Conservation (phyloP, 2,113 vertebrate genomes). For the Anser brachyrhynchus region DNA sequence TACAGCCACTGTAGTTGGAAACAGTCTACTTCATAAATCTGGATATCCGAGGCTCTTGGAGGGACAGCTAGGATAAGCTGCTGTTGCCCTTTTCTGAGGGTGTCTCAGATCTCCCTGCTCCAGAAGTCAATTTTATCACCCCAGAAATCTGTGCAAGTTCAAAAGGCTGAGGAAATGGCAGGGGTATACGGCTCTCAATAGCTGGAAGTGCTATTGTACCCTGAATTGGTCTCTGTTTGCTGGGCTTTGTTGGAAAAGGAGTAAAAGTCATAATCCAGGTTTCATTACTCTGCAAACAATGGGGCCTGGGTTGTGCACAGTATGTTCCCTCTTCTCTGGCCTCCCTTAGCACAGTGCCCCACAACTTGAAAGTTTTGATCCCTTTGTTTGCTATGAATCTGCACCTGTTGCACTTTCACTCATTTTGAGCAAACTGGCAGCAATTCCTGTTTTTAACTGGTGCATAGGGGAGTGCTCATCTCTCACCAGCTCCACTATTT, state of each 20-base stretch:
- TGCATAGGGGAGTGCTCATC: neutral
- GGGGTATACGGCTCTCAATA: neutral
- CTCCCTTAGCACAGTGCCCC: neutral
- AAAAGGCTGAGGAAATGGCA: neutral
- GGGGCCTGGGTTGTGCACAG: neutral
- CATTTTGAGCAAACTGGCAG: neutral
- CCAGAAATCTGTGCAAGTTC: neutral
- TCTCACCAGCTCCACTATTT: neutral
- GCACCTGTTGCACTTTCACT: neutral
- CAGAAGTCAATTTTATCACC: neutral
- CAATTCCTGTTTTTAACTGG: neutral
- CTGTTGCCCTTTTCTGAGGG: neutral
- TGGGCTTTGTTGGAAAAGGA: conserved; percentile 39
- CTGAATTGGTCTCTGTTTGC: neutral
- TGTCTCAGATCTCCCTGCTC: neutral
- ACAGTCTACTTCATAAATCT: neutral
- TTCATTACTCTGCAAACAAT: conserved; percentile 32
- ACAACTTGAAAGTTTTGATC: neutral
- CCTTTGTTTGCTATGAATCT: neutral
- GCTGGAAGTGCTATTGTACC: conserved; percentile 5
- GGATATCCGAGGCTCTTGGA: neutral
- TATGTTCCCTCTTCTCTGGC: conserved; percentile 25
- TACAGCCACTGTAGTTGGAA: neutral
- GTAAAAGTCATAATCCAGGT: conserved; percentile 14
- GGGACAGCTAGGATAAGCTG: neutral